phyloP scores from a whole-genome alignment of 2,113 vertebrate species.

The Murina feae region DNA sequence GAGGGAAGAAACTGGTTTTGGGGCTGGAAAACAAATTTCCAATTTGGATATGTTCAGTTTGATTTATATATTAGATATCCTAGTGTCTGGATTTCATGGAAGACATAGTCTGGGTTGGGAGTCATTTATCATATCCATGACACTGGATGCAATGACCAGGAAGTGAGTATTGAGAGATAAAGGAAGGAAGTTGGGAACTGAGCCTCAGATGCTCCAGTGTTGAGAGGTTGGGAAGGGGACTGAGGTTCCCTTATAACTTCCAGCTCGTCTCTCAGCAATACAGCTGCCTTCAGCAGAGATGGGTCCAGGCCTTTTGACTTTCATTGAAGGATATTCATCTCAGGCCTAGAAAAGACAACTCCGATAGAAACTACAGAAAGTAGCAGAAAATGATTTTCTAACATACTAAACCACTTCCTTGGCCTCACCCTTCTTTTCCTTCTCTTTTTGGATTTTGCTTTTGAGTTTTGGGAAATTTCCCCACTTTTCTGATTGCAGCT shows the following conservation, averaged over 20 bases:
- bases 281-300: background rate
- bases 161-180: background rate
- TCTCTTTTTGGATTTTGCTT: background rate
- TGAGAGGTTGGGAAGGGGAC: background rate
- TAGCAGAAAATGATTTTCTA: background rate
- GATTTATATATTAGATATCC: background rate
- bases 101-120: background rate
- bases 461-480: background rate
- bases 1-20: background rate
- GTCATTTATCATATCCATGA: background rate
- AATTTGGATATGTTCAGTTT: background rate
- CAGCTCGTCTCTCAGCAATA: background rate
- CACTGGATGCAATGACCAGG: background rate
- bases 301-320: background rate
- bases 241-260: background rate
- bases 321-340: background rate
- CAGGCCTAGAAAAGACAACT: background rate
- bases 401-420: background rate
- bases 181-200: background rate
- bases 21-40: background rate
- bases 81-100: background rate
- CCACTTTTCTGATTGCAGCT: background rate
- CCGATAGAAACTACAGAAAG: background rate
- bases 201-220: background rate
- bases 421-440: background rate